Percentiles rank a stretch among this genome's conserved stretches.
phyloP scores from a whole-genome alignment of 2,888 invertebrate species.

The Scaptomyza reducta region DNA sequence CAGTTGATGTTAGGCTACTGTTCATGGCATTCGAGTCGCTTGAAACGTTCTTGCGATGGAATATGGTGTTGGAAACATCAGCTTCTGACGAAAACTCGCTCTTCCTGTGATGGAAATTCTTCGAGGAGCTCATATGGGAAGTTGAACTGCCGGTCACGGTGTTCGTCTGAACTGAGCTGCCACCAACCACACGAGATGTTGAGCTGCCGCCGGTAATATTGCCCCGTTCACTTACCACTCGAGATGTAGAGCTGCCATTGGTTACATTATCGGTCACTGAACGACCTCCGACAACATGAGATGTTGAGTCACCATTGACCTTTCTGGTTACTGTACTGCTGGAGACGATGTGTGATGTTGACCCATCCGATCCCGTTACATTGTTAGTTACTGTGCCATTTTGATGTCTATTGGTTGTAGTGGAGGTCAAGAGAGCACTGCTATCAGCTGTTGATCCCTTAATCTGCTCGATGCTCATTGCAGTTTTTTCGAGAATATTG shows the following conservation, averaged over 20 bases:
- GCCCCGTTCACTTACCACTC: slow-evolving; percentile 19
- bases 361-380: slow-evolving; percentile 15
- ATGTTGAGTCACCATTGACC: slow-evolving; percentile 29
- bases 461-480: slow-evolving; percentile 39
- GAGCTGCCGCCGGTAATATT: slow-evolving; percentile 24
- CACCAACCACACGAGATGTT: slow-evolving; percentile 21
- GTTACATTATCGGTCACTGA: slow-evolving; percentile 29
- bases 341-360: slow-evolving; percentile 21
- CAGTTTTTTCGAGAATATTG: slow-evolving; percentile 50
- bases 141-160: slow-evolving; percentile 44
- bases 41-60: slow-evolving; percentile 87
- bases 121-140: slow-evolving; percentile 60
- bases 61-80: slow-evolving; percentile 90
- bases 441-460: slow-evolving; percentile 45
- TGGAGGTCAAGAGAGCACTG: slow-evolving; percentile 35
- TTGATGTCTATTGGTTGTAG: slow-evolving; percentile 35
- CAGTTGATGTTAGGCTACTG: slow-evolving; percentile 84
- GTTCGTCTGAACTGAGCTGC: slow-evolving; percentile 22
- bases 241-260: slow-evolving; percentile 44
- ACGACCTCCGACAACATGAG: slow-evolving; percentile 25
- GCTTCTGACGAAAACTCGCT: slow-evolving; percentile 90
- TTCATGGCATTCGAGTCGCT: slow-evolving; percentile 72
- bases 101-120: slow-evolving; percentile 88
- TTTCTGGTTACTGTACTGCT: slow-evolving; percentile 27
- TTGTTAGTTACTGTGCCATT: slow-evolving; percentile 27